Evolutionary conservation across 2,797 vertebrate genomes (phyloP).

Genomic region (Otolemur crassicaudatus): DNA sequence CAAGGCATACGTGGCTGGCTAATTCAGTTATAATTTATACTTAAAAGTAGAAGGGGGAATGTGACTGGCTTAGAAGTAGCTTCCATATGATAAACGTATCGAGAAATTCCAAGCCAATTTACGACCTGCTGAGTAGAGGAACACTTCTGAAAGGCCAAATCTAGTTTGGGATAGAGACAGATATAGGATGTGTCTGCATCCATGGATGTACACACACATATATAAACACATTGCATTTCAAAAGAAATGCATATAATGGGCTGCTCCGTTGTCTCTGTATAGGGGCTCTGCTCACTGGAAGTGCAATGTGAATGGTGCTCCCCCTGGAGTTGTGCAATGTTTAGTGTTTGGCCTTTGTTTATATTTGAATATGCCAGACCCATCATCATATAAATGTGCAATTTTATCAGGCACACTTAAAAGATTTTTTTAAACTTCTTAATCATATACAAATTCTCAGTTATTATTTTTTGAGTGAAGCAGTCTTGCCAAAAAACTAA

Average conservation of each 20-base stretch:
- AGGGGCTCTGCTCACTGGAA: neutral
- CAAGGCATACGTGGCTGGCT: neutral
- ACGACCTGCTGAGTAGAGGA: neutral
- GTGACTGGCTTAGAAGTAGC: neutral
- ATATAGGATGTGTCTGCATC: neutral
- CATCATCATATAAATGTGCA: neutral
- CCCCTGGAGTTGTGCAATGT: neutral
- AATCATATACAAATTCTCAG: neutral
- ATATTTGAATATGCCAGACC: neutral
- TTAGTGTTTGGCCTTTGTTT: neutral
- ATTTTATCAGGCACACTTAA: neutral
- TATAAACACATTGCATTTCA: neutral
- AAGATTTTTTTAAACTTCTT: constrained; percentile 17
- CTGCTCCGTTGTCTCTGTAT: neutral
- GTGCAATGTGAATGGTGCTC: too few relatives aligned
- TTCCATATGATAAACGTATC: neutral
- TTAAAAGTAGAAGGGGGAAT: neutral
- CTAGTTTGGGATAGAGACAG: neutral
- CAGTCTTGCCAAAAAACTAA: neutral
- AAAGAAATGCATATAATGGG: neutral
- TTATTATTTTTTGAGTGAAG: neutral
- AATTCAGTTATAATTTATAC: neutral
- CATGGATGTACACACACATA: neutral
- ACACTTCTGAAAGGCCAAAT: neutral
- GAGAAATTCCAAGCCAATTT: neutral